Evolutionary conservation across 1,140 invertebrate genomes (phyloP).

Genomic region (Rhyacophila brunnea): DNA sequence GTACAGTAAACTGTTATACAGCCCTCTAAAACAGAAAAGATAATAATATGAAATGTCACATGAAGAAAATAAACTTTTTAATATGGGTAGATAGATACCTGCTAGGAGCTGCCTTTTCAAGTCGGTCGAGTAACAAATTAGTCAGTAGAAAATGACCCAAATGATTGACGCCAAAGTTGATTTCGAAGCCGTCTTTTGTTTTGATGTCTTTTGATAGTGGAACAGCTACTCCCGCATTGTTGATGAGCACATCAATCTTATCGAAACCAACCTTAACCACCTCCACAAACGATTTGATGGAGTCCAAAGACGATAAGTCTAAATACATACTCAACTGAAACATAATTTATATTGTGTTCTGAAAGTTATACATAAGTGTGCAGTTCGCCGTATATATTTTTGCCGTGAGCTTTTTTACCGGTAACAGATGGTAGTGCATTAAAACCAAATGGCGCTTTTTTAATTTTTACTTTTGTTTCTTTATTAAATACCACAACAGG

Average conservation of each 20-base stretch:
- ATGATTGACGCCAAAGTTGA: conserved; percentile 76
- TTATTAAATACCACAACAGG: too few relatives aligned
- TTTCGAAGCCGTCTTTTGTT: conserved; percentile 79
- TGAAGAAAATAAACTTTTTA: too few relatives aligned
- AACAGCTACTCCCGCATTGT: conserved; percentile 83
- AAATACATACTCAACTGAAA: conserved; percentile 68
- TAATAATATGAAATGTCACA: too few relatives aligned
- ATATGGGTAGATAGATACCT: too few relatives aligned
- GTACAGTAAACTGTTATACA: too few relatives aligned
- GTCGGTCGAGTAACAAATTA: conserved; percentile 65
- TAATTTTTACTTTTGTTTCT: too few relatives aligned
- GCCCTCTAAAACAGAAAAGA: too few relatives aligned
- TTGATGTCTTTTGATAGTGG: conserved; percentile 54
- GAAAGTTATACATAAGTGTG: too few relatives aligned
- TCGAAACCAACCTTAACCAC: conserved; percentile 57
- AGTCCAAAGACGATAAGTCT: conserved; percentile 69
- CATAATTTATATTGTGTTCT: conserved; percentile 24
- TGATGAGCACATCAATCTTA: conserved; percentile 80
- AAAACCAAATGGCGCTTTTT: too few relatives aligned
- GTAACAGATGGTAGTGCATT: too few relatives aligned
- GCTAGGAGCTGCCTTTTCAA: conserved; percentile 55
- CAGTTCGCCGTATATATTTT: too few relatives aligned
- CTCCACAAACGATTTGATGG: conserved; percentile 67
- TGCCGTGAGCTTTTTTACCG: too few relatives aligned
- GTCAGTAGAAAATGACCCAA: conserved; percentile 85